Evolutionary conservation across 2,888 invertebrate genomes (phyloP).

Genomic region (Drosophila mercatorum): DNA sequence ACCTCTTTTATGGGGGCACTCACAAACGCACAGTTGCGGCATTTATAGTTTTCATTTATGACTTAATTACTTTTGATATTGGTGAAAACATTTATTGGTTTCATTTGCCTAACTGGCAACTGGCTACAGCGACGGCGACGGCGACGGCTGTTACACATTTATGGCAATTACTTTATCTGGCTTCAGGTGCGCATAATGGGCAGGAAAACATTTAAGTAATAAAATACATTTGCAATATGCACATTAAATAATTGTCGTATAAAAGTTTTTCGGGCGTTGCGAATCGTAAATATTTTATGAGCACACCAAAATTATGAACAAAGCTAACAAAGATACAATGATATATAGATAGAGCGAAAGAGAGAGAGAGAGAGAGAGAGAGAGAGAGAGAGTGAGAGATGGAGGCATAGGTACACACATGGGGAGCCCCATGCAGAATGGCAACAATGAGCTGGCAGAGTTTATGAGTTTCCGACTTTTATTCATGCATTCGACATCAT

Average conservation of each 20-base stretch:
- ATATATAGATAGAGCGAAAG: constrained; percentile 1
- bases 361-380: constrained; percentile 1
- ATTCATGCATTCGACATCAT: constrained; percentile 58
- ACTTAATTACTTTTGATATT: constrained; percentile 18
- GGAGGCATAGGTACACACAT: neutral
- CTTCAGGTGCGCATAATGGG: constrained; percentile 44
- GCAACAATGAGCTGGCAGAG: constrained; percentile 50
- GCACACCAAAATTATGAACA: constrained; percentile 13
- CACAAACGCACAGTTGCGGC: constrained; percentile 4
- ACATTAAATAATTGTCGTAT: constrained; percentile 55
- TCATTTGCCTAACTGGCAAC: neutral
- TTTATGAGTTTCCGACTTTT: constrained; percentile 64
- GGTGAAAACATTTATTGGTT: constrained; percentile 14
- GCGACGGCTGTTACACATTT: constrained; percentile 9
- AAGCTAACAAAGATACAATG: constrained; percentile 1
- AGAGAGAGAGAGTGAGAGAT: neutral
- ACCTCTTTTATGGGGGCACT: constrained; percentile 6
- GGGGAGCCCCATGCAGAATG: constrained; percentile 10
- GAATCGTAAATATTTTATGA: constrained; percentile 59
- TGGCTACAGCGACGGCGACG: neutral
- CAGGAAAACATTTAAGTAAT: constrained; percentile 39
- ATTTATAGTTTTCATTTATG: constrained; percentile 10
- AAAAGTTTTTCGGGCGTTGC: constrained; percentile 39
- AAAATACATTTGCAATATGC: constrained; percentile 42
- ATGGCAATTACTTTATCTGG: constrained; percentile 32